phyloP scores from a whole-genome alignment of 1,140 invertebrate species.

The Teleogryllus occipitalis region DNA sequence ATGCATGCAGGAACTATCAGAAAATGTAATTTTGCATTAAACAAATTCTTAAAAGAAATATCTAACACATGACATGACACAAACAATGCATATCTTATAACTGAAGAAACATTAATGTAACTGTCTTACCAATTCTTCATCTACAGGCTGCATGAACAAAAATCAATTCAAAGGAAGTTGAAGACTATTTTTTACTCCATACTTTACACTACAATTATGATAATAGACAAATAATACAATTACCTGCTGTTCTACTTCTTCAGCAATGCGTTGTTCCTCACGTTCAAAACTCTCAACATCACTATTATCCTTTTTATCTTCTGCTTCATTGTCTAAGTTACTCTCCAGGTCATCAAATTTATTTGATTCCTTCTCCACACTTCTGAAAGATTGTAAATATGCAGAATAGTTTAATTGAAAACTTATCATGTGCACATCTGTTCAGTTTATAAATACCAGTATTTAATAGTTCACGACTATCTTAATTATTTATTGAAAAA shows the following conservation, averaged over 20 bases:
- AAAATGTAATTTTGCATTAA: too few relatives aligned
- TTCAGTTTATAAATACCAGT: too few relatives aligned
- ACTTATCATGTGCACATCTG: too few relatives aligned
- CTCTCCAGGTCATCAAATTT: slow-evolving; percentile 34
- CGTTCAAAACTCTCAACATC: slow-evolving; percentile 29
- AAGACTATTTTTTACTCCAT: not conserved
- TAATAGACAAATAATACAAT: not conserved
- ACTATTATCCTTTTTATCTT: slow-evolving; percentile 30
- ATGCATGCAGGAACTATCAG: too few relatives aligned
- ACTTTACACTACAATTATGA: not conserved
- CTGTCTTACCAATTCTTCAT: slow-evolving; percentile 37
- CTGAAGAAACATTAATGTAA: slow-evolving; percentile 13
- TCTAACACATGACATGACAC: too few relatives aligned
- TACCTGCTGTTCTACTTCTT: slow-evolving; percentile 24
- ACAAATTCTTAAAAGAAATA: too few relatives aligned
- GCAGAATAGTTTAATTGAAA: too few relatives aligned
- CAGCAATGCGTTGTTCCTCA: slow-evolving; percentile 23
- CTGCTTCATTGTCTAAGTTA: slow-evolving; percentile 26
- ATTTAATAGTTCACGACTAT: too few relatives aligned
- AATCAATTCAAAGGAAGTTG: not conserved
- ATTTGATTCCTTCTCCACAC: slow-evolving; percentile 25
- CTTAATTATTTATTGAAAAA: too few relatives aligned
- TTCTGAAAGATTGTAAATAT: slow-evolving; percentile 14
- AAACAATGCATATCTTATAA: too few relatives aligned
- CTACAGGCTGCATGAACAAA: slow-evolving; percentile 28